phyloP scores from a whole-genome alignment of 1,140 invertebrate genomes.

The Nasonia giraulti region DNA sequence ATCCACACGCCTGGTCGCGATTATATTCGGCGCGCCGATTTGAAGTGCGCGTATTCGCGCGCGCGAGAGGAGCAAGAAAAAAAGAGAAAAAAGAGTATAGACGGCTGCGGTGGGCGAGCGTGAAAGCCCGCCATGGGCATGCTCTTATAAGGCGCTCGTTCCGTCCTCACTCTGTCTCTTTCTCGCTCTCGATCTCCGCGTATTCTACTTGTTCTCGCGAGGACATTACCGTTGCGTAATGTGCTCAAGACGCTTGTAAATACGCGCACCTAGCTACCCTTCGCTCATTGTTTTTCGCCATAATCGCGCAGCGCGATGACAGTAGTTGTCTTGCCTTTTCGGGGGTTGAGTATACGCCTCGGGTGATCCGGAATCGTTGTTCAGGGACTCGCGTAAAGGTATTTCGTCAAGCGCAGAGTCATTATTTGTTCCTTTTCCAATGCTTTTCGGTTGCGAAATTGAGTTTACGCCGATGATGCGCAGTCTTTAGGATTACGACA shows the following conservation, averaged over 20 bases:
- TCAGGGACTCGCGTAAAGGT: too few relatives aligned
- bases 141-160: constrained; percentile 28
- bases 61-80: not conserved
- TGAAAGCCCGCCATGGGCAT: constrained; percentile 21
- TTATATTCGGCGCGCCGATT: constrained; percentile 15
- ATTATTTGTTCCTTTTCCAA: too few relatives aligned
- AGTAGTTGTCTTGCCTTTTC: too few relatives aligned
- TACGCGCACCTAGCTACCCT: too few relatives aligned
- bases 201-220: not conserved
- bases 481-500: too few relatives aligned
- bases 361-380: too few relatives aligned
- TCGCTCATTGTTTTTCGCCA: too few relatives aligned
- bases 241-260: not conserved
- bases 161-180: not conserved
- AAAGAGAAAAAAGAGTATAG: not conserved
- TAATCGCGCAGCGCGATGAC: too few relatives aligned
- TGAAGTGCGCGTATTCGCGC: not conserved
- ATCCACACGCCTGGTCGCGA: not conserved
- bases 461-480: too few relatives aligned
- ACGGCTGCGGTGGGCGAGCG: constrained; percentile 1
- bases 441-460: too few relatives aligned
- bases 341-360: too few relatives aligned
- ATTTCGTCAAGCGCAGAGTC: too few relatives aligned
- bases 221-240: not conserved
- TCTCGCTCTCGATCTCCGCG: not conserved